phyloP scores from a whole-genome alignment of 2,113 vertebrate species.

The Pitta sordida region DNA sequence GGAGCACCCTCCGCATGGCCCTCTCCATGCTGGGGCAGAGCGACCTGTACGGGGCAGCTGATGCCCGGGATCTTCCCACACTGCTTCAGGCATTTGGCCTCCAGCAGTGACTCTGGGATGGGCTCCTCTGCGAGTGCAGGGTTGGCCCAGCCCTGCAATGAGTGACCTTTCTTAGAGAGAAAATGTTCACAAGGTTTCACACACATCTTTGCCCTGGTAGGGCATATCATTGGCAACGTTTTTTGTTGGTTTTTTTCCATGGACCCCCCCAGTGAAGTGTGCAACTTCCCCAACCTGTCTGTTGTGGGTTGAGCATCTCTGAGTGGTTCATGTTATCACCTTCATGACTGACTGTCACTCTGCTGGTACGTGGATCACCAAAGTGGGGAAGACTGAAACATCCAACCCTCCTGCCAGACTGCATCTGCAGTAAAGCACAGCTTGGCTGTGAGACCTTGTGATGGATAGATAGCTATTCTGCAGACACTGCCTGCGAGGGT shows the following conservation, averaged over 20 bases:
- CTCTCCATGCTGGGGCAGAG: constrained; percentile 98
- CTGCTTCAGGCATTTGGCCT: constrained; percentile 87
- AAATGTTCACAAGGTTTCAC: neutral
- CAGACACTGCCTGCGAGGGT: neutral
- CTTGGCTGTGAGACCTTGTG: neutral
- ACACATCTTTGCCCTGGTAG: neutral
- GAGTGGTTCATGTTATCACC: neutral
- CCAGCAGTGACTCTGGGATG: constrained; percentile 79
- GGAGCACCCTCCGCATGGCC: constrained; percentile 96
- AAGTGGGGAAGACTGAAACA: neutral
- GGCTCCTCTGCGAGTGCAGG: constrained; percentile 69
- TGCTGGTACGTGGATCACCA: neutral
- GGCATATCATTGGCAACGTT: neutral
- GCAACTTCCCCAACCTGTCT: neutral
- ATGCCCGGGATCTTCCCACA: constrained; percentile 84
- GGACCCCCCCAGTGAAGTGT: neutral
- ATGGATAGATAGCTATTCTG: neutral
- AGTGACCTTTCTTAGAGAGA: constrained; percentile 39
- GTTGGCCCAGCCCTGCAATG: constrained; percentile 3
- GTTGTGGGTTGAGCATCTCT: neutral
- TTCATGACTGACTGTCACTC: neutral
- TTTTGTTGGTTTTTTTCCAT: neutral
- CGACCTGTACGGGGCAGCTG: constrained; percentile 88
- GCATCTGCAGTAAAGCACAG: neutral
- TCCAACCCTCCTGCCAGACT: neutral